Evolutionary conservation across 2,113 vertebrate genomes (phyloP).

Genomic region (Thinocorus orbignyianus): DNA sequence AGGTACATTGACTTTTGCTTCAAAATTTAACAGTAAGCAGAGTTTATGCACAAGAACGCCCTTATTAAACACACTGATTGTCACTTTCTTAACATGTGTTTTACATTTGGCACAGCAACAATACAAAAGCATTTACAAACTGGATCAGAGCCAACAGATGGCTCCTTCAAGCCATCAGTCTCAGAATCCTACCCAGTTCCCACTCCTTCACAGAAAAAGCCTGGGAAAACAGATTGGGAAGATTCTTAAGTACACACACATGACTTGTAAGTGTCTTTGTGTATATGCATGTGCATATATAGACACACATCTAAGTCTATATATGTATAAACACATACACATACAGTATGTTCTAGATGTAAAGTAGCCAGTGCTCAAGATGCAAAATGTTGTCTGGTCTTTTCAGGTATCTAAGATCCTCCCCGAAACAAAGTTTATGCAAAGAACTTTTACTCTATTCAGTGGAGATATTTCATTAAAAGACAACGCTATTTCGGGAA

Average conservation of each 20-base stretch:
- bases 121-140: constrained; percentile 30
- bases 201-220: neutral
- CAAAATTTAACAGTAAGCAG: neutral
- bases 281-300: neutral
- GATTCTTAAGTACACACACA: neutral
- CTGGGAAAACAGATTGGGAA: constrained; percentile 35
- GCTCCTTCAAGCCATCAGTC: constrained; percentile 7
- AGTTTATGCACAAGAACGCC: neutral
- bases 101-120: constrained; percentile 42
- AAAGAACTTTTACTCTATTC: neutral
- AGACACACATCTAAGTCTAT: neutral
- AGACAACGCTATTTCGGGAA: neutral
- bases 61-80: neutral
- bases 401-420: neutral
- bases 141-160: constrained; percentile 36
- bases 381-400: neutral
- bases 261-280: neutral
- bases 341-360: neutral
- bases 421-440: neutral
- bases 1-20: neutral
- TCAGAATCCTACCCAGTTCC: neutral
- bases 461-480: neutral
- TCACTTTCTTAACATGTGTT: constrained; percentile 43
- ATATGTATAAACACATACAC: neutral
- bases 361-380: neutral